Base-by-base conservation (phyloP, 2,888 invertebrate genomes). In the Tricholauxania praeusta region DNA sequence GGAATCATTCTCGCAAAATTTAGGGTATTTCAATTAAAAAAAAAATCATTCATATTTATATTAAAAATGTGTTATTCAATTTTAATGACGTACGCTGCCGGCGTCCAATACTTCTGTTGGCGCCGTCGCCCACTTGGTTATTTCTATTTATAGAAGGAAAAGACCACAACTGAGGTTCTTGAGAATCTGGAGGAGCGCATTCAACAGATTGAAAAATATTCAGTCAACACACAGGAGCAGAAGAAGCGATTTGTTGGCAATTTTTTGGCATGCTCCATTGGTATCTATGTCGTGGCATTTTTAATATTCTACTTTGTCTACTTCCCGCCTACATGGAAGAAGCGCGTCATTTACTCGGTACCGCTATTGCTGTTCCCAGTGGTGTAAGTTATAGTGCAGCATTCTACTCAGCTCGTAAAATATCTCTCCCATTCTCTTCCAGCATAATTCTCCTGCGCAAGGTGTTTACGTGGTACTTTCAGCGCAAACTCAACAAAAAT, bases 381-480 rank as follows among this genome's bases (percentile, higher is more conserved):
- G 72, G 84, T 97, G 97, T 97, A 88, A 93, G 96, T 91, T 72
- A 14, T 53, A 17, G 53, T 53, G 49, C 14, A 28, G 28, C 28
- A 28, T 28, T 32, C 15, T n/a, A 28, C 39, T 15, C 49, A 52
- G 12, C 32, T 12, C 17, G 15, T 62, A 17, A 60, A 14, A 10
- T 1, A 48, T 39, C 39, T 10, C 10, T 39, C 39, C 8, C 17
- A 12, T 12, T 62, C 28, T 48, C 75, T 82, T 85, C 39, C 87
- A 96, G 96, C 81, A 92, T 96, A 75, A 90, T 94, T 83, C 89
- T 93, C 74, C 89, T 95, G 22, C 95, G 96, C 80, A 91, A 92
- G 80, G 88, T 93, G 77, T 91, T 97, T 82, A 93, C 94, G 51
- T 96, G 95, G 94, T 97, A 96, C 87, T 98, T 95, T 86, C 92